A percentile compares a stretch with the other conserved stretches of the same genome.
phyloP scores from a whole-genome alignment of 2,888 invertebrate genomes.

The Leptinotarsa juncta region DNA sequence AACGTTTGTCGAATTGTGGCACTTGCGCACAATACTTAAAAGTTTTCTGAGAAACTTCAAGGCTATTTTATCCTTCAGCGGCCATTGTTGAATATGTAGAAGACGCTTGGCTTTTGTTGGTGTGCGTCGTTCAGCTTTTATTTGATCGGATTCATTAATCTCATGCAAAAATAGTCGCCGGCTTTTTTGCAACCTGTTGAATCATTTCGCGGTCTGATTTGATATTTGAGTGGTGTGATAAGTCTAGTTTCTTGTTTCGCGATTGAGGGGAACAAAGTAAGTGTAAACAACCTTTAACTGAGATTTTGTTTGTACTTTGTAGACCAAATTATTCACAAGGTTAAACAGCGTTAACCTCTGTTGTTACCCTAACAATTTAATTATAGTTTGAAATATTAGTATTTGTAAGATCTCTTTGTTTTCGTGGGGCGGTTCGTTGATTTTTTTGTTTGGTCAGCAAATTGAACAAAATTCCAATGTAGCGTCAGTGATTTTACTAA shows the following conservation, averaged over 20 bases:
- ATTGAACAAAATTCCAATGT: constrained; percentile 26
- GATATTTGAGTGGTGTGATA: constrained; percentile 45
- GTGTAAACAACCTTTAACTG: constrained; percentile 61
- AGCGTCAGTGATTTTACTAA: constrained; percentile 43
- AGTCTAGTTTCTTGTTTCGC: constrained; percentile 37
- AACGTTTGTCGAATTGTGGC: constrained; percentile 44
- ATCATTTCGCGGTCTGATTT: constrained; percentile 43
- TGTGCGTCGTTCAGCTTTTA: constrained; percentile 42
- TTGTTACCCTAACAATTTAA: constrained; percentile 42
- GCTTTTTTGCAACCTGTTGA: constrained; percentile 56
- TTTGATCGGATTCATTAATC: constrained; percentile 45
- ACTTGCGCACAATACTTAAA: constrained; percentile 60
- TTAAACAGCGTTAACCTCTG: constrained; percentile 52
- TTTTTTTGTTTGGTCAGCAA: constrained; percentile 39
- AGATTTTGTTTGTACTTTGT: constrained; percentile 50
- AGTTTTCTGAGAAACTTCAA: constrained; percentile 65
- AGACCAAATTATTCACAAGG: constrained; percentile 51
- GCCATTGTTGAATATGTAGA: constrained; percentile 63
- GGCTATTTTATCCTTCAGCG: constrained; percentile 64
- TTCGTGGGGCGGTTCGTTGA: constrained; percentile 27
- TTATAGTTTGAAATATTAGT: constrained; percentile 39
- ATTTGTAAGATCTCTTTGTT: constrained; percentile 30
- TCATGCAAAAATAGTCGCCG: constrained; percentile 46
- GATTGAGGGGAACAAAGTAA: constrained; percentile 45
- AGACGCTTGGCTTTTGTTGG: constrained; percentile 59